A percentile compares a stretch with the other conserved stretches of the same genome.
Conservation (phyloP, 2,888 invertebrate species). For the Drosophila ustulata region DNA sequence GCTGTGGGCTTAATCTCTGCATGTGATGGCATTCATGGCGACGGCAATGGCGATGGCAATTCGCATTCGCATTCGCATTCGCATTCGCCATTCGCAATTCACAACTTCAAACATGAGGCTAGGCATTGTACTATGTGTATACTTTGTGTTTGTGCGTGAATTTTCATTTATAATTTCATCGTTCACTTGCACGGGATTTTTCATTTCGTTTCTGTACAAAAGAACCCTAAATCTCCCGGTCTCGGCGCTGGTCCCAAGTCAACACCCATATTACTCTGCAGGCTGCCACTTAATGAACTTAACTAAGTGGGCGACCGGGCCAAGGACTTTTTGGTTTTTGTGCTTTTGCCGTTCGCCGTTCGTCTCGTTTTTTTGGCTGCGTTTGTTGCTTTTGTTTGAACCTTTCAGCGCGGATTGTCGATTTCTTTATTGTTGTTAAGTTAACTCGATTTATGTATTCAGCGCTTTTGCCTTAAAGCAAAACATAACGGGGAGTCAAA, state of each 20-base stretch:
- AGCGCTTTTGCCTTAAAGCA: slow-evolving; percentile 28
- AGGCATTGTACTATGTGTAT: background rate
- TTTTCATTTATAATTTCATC: background rate
- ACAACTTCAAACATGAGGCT: background rate
- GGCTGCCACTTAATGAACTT: slow-evolving; percentile 42
- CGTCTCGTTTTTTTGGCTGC: slow-evolving; percentile 6
- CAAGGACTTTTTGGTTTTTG: slow-evolving; percentile 5
- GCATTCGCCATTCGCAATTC: background rate
- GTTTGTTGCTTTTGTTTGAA: slow-evolving; percentile 15
- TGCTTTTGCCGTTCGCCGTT: background rate
- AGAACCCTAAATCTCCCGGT: background rate
- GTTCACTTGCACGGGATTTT: background rate
- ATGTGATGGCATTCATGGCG: background rate
- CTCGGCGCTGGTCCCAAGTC: slow-evolving; percentile 11
- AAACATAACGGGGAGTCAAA: background rate
- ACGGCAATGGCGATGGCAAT: background rate
- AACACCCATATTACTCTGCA: slow-evolving; percentile 17
- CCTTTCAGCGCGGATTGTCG: slow-evolving; percentile 30
- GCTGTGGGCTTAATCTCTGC: background rate
- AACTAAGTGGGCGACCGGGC: slow-evolving; percentile 25
- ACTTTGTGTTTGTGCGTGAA: background rate
- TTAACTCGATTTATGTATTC: slow-evolving; percentile 63
- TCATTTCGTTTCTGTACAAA: background rate
- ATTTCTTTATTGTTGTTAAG: slow-evolving; percentile 44
- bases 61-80: background rate